Base-by-base conservation (phyloP, 2,888 invertebrate species). In the Sinopyrophorus schimmeli region DNA sequence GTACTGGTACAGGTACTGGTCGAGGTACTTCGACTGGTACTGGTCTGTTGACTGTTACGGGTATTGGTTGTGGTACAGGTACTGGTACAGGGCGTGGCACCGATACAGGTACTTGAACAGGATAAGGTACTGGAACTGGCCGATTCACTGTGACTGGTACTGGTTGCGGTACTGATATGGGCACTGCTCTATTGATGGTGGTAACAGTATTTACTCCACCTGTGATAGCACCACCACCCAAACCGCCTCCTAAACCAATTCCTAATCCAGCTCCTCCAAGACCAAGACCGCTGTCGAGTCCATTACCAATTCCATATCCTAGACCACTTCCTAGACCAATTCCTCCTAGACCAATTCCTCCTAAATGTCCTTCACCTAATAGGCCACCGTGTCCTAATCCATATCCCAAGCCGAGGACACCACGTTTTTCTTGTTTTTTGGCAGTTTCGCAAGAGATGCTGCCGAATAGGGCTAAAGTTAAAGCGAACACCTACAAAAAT, bases 361-460 rank as follows among this genome's bases (percentile, higher is more conserved):
- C 16, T 34, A 32, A 31, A 26, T 24, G n/a, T 3, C 43, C 26
- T 2, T 30, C 17, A 2, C 31, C 23, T 4, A 17, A 10, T 2
- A 26, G 4, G 10, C 39, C 34, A 16, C 34, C 44, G 21, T 40
- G 17, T 27, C 46, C 38, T 32, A 18, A 10, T 37, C 50, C 44
- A 34, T 60, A 46, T 21, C 68, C 69, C 32, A 69, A 56, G 4
- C 67, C 68, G 7, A 60, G 14, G 4, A 70, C 55, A 5, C 71
- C 71, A 42, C 71, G 65, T 55, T 71, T 71, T 38, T 63, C 68
- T 7, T 68, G 64, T 53, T 68, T 67, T 42, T 70, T 71, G n/a
- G 47, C 47, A 5, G 14, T 35, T 16, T 54, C 53, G 5, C 41
- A 35, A 9, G 27, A 37, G 58, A 42, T 38, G 32, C 55, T 56